A percentile compares a stretch with the other conserved stretches of the same genome.
These are phyloP conservation scores for Venusia cambrica DNA, from an alignment of 2,888 invertebrate species.

Conservation along the genomic window DNA sequence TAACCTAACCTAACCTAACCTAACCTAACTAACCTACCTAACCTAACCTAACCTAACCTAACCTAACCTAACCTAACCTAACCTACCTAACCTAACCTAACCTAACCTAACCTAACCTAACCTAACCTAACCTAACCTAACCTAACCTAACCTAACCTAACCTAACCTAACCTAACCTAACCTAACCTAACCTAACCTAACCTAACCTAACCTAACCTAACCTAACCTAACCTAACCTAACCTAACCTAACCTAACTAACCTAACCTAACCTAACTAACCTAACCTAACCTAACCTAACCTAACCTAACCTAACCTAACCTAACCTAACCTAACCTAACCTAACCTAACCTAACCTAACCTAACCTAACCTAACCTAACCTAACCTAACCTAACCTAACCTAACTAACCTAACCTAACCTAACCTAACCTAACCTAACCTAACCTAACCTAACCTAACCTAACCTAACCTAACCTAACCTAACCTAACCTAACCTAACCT, in stretches of 20 bases:
- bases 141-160: slow-evolving; percentile 25
- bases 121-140: slow-evolving; percentile 22
- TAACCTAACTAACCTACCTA: slow-evolving; percentile 17
- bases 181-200: too few species aligned
- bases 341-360: slow-evolving; percentile 13
- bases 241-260: too few species aligned
- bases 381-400: slow-evolving; percentile 12
- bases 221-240: slow-evolving; percentile 17
- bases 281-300: slow-evolving; percentile 13
- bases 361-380: slow-evolving; percentile 12
- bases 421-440: slow-evolving; percentile 12
- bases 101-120: slow-evolving; percentile 27
- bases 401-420: slow-evolving; percentile 8
- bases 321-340: slow-evolving; percentile 14
- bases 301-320: slow-evolving; percentile 13
- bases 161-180: slow-evolving; percentile 30
- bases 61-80: slow-evolving; percentile 28
- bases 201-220: slow-evolving; percentile 27
- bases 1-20: slow-evolving; percentile 15
- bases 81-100: slow-evolving; percentile 27
- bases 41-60: slow-evolving; percentile 26
- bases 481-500: slow-evolving; percentile 21
- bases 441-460: slow-evolving; percentile 21
- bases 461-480: slow-evolving; percentile 21
- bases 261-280: slow-evolving; percentile 16